Base-by-base conservation (phyloP, 2,797 vertebrate species). In the Selene dorsalis region DNA sequence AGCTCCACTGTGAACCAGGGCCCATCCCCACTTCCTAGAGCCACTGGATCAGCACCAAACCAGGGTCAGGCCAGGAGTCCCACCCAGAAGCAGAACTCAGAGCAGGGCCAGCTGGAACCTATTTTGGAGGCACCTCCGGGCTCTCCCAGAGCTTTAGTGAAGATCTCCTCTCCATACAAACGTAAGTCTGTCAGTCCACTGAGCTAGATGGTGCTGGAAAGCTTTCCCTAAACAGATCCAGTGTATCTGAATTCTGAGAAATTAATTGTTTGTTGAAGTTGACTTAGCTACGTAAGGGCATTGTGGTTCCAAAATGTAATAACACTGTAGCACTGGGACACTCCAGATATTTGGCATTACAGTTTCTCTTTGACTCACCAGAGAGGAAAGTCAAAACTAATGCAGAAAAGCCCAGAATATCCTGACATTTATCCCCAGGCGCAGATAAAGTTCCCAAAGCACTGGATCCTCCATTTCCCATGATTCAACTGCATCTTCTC, bases 111-210 rank as follows among this genome's bases (percentile, higher is more conserved):
- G 41, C 86, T 92, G 24, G 88, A 91, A 65, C 69, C 90, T 0
- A 84, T 89, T 80, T n/a, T 81, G 22, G 93, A 93, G 69, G 84
- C 71, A 17, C 50, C 81, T 0, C 85, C 88, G 0, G 53, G 75
- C 3, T 91, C 92, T 12, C 80, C 91, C 0, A 88, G 11, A 73
- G 83, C 64, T 1, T 47, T 45, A 0, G 41, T 93, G 64, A 93
- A 75, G 53, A 87, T 91, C 9, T 3, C 2, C 3, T 28, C 70
- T 7, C 91, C 90, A 0, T 92, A 56, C 56, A 95, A 95, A 93
- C 88, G 95, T 96, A 84, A 85, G 93, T 91, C 28, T 41, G 32
- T 35, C 47, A 30, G 24, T 63, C 56, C 18, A 6, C 50, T 39
- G 41, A 39, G 47, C 16, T 48, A 18, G 28, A 6, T 22, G 11